Percentiles rank a stretch among this genome's conserved stretches.
phyloP scores from a whole-genome alignment of 1,140 invertebrate genomes.

The Goniozus legneri region DNA sequence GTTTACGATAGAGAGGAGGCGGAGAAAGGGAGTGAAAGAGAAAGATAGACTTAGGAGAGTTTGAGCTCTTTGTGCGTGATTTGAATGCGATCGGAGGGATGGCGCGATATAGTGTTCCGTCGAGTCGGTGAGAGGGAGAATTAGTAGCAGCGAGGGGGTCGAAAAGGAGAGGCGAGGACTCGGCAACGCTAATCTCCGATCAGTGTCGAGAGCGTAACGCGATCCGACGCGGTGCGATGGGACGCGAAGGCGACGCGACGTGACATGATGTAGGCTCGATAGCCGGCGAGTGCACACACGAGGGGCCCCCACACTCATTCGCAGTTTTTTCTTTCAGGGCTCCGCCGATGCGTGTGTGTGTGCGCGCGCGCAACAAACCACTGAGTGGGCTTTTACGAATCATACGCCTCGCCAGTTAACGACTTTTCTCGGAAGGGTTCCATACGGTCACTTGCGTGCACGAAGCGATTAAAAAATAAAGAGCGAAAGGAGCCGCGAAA shows the following conservation, averaged over 20 bases:
- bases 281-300: slow-evolving; percentile 28
- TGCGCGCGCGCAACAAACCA: background rate
- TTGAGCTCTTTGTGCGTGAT: slow-evolving; percentile 52
- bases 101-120: slow-evolving; percentile 14
- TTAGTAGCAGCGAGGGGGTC: slow-evolving; percentile 5
- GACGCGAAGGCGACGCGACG: slow-evolving; percentile 46
- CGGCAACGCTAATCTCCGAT: slow-evolving; percentile 47
- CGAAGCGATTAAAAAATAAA: too few relatives aligned
- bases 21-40: too few relatives aligned
- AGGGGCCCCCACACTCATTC: background rate
- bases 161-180: slow-evolving; percentile 11
- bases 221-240: slow-evolving; percentile 50
- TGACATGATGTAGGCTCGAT: slow-evolving; percentile 47
- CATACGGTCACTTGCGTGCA: too few relatives aligned
- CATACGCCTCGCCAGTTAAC: too few relatives aligned
- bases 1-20: too few relatives aligned
- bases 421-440: too few relatives aligned
- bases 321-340: slow-evolving; percentile 1
- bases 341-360: background rate
- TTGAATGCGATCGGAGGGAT: slow-evolving; percentile 50
- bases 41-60: slow-evolving; percentile 33
- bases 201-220: slow-evolving; percentile 53
- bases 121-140: slow-evolving; percentile 7
- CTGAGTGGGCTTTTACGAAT: background rate
- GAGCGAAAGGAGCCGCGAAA: too few relatives aligned